Evolutionary conservation across 2,888 invertebrate genomes (phyloP).

Genomic region (Eupithecia exiguata): DNA sequence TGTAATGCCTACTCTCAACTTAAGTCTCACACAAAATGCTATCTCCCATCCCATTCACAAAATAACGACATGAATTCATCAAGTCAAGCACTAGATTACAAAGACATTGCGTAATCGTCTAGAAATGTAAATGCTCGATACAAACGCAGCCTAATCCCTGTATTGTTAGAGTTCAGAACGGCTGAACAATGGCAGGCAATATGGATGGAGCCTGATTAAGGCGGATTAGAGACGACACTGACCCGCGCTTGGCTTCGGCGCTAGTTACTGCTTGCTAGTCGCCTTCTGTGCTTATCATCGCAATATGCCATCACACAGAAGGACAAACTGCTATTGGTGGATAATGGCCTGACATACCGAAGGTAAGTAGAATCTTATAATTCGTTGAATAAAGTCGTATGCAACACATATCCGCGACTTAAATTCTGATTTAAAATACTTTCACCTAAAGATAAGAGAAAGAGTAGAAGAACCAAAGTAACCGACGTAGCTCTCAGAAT

Average conservation of each 20-base stretch:
- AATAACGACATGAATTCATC: conserved; percentile 1
- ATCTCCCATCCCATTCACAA: not conserved
- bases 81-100: conserved; percentile 5
- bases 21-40: not conserved
- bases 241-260: not conserved
- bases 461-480: too few species aligned
- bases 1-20: not conserved
- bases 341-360: too few species aligned
- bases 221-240: not conserved
- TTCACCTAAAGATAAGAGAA: not conserved
- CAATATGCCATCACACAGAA: not conserved
- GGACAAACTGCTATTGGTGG: not conserved
- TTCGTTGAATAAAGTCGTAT: not conserved
- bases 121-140: conserved; percentile 12
- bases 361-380: not conserved
- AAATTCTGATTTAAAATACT: not conserved
- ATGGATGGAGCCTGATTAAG: not conserved
- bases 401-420: too few species aligned
- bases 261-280: not conserved
- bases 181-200: conserved; percentile 8
- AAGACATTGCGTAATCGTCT: conserved; percentile 6
- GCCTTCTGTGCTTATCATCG: not conserved
- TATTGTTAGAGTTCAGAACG: conserved; percentile 13
- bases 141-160: conserved; percentile 2
- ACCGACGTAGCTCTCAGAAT: too few species aligned